These are phyloP conservation scores for Drosophila saltans DNA, from an alignment of 1,140 invertebrate species.

Conservation along the genomic window DNA sequence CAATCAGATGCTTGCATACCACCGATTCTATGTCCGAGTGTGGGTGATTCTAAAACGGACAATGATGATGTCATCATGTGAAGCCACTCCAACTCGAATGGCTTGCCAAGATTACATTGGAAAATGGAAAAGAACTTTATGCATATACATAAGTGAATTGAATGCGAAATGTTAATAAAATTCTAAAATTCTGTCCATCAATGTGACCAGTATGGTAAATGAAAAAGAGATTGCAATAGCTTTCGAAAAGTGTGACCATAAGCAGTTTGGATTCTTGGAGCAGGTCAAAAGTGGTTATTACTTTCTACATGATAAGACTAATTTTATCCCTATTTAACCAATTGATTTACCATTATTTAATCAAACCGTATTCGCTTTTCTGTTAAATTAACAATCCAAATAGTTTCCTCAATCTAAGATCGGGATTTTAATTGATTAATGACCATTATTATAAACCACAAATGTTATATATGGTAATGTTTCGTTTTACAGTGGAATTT, in stretches of 20 bases:
- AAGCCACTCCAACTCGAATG: neutral
- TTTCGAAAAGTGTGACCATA: neutral
- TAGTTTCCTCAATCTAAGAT: too few species aligned
- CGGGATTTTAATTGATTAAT: too few species aligned
- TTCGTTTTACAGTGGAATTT: neutral
- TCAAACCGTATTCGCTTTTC: too few species aligned
- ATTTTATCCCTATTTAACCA: too few species aligned
- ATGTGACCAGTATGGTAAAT: neutral
- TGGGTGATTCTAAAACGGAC: neutral
- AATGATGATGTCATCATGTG: slow-evolving; percentile 5
- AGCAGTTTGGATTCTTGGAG: too few species aligned
- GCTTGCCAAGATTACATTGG: neutral
- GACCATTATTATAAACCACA: too few species aligned
- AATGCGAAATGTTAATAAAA: neutral
- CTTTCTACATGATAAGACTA: too few species aligned
- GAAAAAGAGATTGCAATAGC: neutral
- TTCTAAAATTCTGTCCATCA: neutral
- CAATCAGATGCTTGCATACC: neutral
- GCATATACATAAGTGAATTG: slow-evolving; percentile 2
- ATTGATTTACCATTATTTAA: too few species aligned
- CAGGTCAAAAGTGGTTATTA: too few species aligned
- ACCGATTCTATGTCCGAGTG: neutral
- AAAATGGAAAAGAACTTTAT: neutral
- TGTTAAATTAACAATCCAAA: too few species aligned
- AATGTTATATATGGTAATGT: neutral